A percentile compares a stretch with the other conserved stretches of the same genome.
These are phyloP conservation scores for Phaethornis superciliosus DNA, from an alignment of 2,113 vertebrate species.

Conservation along the genomic window DNA sequence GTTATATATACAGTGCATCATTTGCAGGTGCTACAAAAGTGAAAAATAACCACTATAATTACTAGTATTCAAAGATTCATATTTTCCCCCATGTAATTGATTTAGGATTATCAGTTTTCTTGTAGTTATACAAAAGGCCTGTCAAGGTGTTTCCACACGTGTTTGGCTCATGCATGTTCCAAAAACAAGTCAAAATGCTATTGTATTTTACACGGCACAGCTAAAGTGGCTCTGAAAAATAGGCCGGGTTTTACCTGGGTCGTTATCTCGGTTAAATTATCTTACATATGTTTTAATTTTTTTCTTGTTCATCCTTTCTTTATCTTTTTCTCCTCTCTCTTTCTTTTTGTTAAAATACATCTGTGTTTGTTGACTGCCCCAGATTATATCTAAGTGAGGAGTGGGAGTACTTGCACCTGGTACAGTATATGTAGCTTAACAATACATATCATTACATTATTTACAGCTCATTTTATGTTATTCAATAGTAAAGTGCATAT, in stretches of 20 bases:
- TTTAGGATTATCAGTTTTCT: constrained; percentile 95
- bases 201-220: constrained; percentile 76
- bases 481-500: constrained; percentile 81
- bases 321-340: constrained; percentile 76
- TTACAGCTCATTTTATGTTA: constrained; percentile 87
- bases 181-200: constrained; percentile 79
- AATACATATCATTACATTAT: constrained; percentile 94
- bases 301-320: constrained; percentile 79
- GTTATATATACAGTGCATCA: constrained; percentile 80
- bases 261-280: constrained; percentile 85
- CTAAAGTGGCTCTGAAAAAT: constrained; percentile 75
- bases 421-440: constrained; percentile 86
- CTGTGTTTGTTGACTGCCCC: constrained; percentile 92
- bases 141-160: constrained; percentile 86
- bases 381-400: constrained; percentile 85
- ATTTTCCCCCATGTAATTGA: constrained; percentile 86
- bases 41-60: constrained; percentile 99
- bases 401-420: constrained; percentile 95
- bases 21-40: constrained; percentile 97
- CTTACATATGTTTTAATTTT: constrained; percentile 78
- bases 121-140: constrained; percentile 91
- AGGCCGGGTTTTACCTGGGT: constrained; percentile 85
- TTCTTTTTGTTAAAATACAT: constrained; percentile 92
- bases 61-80: constrained; percentile 99
- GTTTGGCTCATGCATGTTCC: constrained; percentile 86